phyloP scores from a whole-genome alignment of 2,797 vertebrate species.

The Gallinago nigripennis region DNA sequence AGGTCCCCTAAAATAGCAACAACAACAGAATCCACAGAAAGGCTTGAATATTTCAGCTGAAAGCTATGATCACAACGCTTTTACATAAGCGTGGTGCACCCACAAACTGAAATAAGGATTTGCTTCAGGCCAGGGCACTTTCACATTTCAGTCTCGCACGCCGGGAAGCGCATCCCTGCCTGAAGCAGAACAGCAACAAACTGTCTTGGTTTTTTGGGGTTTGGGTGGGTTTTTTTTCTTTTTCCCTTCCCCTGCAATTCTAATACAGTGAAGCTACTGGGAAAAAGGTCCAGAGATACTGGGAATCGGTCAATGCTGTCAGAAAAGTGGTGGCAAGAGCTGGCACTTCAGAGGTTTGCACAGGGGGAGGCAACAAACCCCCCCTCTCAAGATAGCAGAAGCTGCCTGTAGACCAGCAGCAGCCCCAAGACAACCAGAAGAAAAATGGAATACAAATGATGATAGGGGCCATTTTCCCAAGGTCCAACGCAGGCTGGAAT shows the following conservation, averaged over 20 bases:
- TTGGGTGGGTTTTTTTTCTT: neutral
- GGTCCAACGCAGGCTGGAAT: neutral
- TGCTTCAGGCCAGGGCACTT: neutral
- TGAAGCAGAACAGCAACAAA: neutral
- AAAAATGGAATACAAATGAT: neutral
- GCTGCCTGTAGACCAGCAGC: neutral
- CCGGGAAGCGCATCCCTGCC: neutral
- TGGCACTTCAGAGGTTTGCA: too few species aligned
- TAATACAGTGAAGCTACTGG: neutral
- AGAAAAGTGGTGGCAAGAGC: neutral
- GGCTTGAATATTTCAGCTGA: neutral
- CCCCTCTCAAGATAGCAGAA: fast-evolving
- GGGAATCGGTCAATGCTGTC: neutral
- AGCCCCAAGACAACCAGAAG: neutral
- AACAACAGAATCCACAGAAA: conserved; percentile 42
- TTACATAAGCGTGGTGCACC: neutral
- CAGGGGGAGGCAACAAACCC: neutral
- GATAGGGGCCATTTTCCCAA: neutral
- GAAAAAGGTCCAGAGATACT: neutral
- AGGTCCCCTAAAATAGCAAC: conserved; percentile 62
- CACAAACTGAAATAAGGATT: neutral
- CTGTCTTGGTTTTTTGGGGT: neutral
- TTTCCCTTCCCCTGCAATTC: neutral
- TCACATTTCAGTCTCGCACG: fast-evolving
- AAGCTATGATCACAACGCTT: conserved; percentile 6